These are phyloP conservation scores for Aphrophora alni DNA, from an alignment of 2,888 invertebrate species.

Conservation along the genomic window DNA sequence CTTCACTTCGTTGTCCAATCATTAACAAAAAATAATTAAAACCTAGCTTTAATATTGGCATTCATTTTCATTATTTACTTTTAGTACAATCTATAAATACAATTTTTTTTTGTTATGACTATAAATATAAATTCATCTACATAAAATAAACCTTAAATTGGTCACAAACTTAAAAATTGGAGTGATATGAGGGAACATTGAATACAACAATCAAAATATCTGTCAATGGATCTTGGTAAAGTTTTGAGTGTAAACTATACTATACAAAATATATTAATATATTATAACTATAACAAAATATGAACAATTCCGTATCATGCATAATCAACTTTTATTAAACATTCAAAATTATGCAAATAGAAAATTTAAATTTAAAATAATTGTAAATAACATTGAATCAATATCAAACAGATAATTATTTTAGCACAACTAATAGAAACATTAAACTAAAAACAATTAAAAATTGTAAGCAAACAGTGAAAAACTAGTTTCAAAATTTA, in stretches of 20 bases:
- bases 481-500: too few species aligned
- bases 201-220: not conserved
- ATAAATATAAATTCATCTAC: not conserved
- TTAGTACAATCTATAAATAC: not conserved
- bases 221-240: not conserved
- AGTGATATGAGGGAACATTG: not conserved
- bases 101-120: not conserved
- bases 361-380: not conserved
- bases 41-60: conserved; percentile 3
- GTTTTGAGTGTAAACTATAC: not conserved
- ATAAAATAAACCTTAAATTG: not conserved
- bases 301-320: not conserved
- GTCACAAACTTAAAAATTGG: not conserved
- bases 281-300: not conserved
- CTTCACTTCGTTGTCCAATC: not conserved
- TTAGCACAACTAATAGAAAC: not conserved
- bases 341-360: too few species aligned
- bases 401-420: not conserved
- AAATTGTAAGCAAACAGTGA: too few species aligned
- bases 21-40: not conserved
- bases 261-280: conserved; percentile 2
- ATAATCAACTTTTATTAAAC: not conserved
- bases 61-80: not conserved
- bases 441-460: not conserved
- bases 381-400: not conserved